These are phyloP conservation scores for Propithecus coquereli DNA, from an alignment of 2,113 vertebrate genomes.

Conservation along the genomic window DNA sequence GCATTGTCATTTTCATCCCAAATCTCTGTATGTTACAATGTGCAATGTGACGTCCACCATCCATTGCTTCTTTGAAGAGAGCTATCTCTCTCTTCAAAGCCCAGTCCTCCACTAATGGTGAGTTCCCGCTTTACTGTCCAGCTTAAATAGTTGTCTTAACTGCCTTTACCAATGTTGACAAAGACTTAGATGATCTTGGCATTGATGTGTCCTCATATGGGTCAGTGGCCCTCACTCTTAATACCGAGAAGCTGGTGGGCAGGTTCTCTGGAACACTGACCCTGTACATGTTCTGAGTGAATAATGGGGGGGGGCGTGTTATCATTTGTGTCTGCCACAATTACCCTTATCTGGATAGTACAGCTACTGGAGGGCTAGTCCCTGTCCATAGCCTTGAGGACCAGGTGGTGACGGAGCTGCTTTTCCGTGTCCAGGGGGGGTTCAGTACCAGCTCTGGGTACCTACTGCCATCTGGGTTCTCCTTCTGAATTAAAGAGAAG, in stretches of 20 bases:
- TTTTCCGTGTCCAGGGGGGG: slow-evolving; percentile 64
- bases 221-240: slow-evolving; percentile 76
- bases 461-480: slow-evolving; percentile 72
- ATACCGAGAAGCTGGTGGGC: slow-evolving; percentile 43
- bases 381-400: slow-evolving; percentile 71
- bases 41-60: slow-evolving; percentile 48
- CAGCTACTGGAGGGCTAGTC: slow-evolving; percentile 67
- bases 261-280: slow-evolving; percentile 77
- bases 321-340: slow-evolving; percentile 84
- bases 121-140: slow-evolving; percentile 31
- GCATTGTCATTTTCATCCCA: slow-evolving; percentile 77
- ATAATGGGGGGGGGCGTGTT: slow-evolving; percentile 77
- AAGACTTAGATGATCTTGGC: slow-evolving; percentile 70
- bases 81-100: slow-evolving; percentile 67
- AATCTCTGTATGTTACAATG: slow-evolving; percentile 65
- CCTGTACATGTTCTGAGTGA: slow-evolving; percentile 75
- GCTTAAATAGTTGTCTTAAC: slow-evolving; percentile 28
- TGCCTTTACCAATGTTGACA: background rate
- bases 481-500: slow-evolving; percentile 76
- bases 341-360: slow-evolving; percentile 74
- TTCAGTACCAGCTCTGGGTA: slow-evolving; percentile 75
- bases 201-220: slow-evolving; percentile 72
- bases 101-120: background rate
- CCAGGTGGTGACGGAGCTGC: slow-evolving; percentile 31
- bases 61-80: slow-evolving; percentile 67